Base-by-base conservation (phyloP, 2,797 vertebrate species). In the Aplochiton taeniatus region DNA sequence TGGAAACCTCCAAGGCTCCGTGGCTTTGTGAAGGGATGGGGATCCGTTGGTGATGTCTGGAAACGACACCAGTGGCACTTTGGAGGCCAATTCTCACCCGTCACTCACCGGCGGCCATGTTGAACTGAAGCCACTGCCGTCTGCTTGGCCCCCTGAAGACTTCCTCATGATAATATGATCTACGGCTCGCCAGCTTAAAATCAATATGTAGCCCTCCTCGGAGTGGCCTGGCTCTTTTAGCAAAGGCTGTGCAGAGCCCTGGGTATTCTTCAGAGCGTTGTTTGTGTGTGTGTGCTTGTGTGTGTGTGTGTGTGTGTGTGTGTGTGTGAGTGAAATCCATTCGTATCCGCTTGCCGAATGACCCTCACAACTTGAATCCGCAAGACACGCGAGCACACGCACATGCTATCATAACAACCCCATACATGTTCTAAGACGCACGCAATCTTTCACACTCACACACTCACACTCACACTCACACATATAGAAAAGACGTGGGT, bases 191-290 rank as follows among this genome's bases (percentile, higher is more conserved):
- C 73, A 45, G 1, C 16, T 47, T n/a, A 8, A 4, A 58, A 79
- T 84, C 79, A 20, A 83, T 85, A 72, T 41, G 0, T 9, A 53
- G 50, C 61, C 69, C 73, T 74, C 70, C 68, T 73, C 66, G 68
- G 68, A 73, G 31, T 31, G 31, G 31, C 31, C 31, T 6, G 31
- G 31, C 2, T 31, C 31, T 31, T 88, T 78, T 69, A 72, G 78
- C 78, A 68, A 74, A 72, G 74, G 72, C 70, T 48, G 20, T 43
- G 65, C 58, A 83, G 31, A 31, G 31, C 31, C 31, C 31, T 3
- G 31, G 31, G 69, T 80, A 68, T 72, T 69, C 45, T n/a, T 44
- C 60, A 86, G 80, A 85, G 73, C 78, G 80, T 83, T 83, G n/a
- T n/a, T n/a, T n/a, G n/a, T n/a, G n/a, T n/a, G n/a, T n/a, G n/a